Conservation (phyloP, 2,888 invertebrate genomes). For the Xestia rhomboidea region DNA sequence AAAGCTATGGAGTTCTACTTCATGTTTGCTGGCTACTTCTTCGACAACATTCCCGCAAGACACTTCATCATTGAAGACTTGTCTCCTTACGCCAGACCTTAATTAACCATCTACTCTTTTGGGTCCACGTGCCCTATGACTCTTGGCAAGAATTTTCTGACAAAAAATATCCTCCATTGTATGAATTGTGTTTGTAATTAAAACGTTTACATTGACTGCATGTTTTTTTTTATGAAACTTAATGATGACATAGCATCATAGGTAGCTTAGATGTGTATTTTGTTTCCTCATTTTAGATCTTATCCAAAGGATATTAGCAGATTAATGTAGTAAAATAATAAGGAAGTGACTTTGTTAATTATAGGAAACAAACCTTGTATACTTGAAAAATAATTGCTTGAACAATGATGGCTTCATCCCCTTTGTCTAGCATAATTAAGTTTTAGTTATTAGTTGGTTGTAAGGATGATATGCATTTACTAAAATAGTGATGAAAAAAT, state of each 20-base stretch:
- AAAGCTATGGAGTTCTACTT: slow-evolving; percentile 70
- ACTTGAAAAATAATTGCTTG: neutral
- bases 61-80: slow-evolving; percentile 73
- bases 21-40: slow-evolving; percentile 67
- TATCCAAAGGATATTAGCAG: neutral
- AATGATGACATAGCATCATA: neutral
- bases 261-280: neutral
- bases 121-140: no score
- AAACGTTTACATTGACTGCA: neutral
- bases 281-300: slow-evolving; percentile 4
- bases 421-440: no score
- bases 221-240: neutral
- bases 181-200: neutral
- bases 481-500: neutral
- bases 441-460: neutral
- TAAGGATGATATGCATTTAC: neutral
- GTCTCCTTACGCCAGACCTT: slow-evolving; percentile 65
- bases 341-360: neutral
- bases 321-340: neutral
- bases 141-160: neutral
- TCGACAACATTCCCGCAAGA: slow-evolving; percentile 68
- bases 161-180: neutral
- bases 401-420: neutral
- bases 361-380: neutral
- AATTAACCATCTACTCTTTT: neutral